Evolutionary conservation across 2,113 vertebrate species (phyloP), one percentile per base, ranked within the genome.

Genomic region (Speoplatyrhinus poulsoni): DNA sequence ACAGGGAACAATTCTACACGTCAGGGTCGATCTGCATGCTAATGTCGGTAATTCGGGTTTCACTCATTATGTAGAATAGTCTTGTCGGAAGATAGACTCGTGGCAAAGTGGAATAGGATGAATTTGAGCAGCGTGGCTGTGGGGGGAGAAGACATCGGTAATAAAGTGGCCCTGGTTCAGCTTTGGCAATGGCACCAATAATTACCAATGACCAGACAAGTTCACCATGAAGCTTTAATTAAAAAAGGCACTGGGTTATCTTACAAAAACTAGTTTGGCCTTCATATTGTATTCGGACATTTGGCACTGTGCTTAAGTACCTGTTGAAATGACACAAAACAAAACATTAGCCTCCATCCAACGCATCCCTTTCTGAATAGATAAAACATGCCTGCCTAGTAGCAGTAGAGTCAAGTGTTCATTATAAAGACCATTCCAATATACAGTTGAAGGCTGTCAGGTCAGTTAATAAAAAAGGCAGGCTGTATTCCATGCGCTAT

Each of bases 201-300:
- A 88, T 76, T 64, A 87, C 72, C 77, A 82, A 63, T 76, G 84
- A 76, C 71, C 82, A 71, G 67, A 65, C 69, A 69, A 72, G 73
- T 90, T 87, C 68, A 75, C 72, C 72, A 78, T 80, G 77, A 84
- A 81, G 69, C 77, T 92, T 91, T 91, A 89, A 88, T 92, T 82
- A 82, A 85, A 89, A 88, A 81, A 86, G 82, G 87, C 78, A 85
- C 72, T 79, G 54, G 64, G 69, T 78, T 76, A 78, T 84, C 74
- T 65, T 67, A 81, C 69, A 76, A 75, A 84, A 80, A 87, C 46
- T 52, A 57, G 73, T 85, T 83, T 88, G 88, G 87, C 82, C 86
- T 79, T 87, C 76, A 72, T 70, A 88, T 76, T 72, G 70, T 70
- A 88, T 76, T 72, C 55, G 69, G 60, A 76, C 69, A 74, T 75